Conservation (phyloP, 2,113 vertebrate species). For the Eretmochelys imbricata region DNA sequence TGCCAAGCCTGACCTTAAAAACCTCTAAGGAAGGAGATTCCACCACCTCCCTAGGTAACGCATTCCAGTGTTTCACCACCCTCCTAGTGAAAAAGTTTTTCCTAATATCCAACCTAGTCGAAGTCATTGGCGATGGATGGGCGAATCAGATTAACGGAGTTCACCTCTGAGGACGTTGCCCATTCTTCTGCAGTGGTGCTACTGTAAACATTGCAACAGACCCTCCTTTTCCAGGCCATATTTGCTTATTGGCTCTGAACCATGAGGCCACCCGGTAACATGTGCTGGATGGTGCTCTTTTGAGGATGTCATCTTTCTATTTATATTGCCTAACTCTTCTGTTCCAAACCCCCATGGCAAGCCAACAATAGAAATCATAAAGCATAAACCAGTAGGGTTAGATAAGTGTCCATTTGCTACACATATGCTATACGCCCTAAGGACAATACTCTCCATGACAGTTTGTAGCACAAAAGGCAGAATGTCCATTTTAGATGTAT, state of each 20-base stretch:
- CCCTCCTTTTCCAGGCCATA: conserved; percentile 34
- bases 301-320: conserved; percentile 66
- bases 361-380: conserved; percentile 35
- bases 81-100: too few relatives aligned
- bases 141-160: neutral
- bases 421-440: conserved; percentile 52
- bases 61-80: too few relatives aligned
- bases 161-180: conserved; percentile 39
- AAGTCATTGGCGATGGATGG: neutral
- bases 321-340: conserved; percentile 58
- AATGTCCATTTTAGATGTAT: neutral
- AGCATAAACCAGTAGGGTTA: conserved; percentile 50
- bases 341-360: conserved; percentile 56
- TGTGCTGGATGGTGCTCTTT: conserved; percentile 18
- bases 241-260: conserved; percentile 48
- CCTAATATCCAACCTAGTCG: neutral
- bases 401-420: conserved; percentile 64
- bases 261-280: conserved; percentile 46
- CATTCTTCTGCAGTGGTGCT: conserved; percentile 31
- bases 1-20: too few relatives aligned
- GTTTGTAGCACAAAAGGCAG: neutral
- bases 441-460: neutral
- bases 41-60: too few relatives aligned
- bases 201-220: conserved; percentile 22
- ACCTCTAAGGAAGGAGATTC: too few relatives aligned